Evolutionary conservation across 2,797 vertebrate species (phyloP).

Genomic region (Fundulus diaphanus): DNA sequence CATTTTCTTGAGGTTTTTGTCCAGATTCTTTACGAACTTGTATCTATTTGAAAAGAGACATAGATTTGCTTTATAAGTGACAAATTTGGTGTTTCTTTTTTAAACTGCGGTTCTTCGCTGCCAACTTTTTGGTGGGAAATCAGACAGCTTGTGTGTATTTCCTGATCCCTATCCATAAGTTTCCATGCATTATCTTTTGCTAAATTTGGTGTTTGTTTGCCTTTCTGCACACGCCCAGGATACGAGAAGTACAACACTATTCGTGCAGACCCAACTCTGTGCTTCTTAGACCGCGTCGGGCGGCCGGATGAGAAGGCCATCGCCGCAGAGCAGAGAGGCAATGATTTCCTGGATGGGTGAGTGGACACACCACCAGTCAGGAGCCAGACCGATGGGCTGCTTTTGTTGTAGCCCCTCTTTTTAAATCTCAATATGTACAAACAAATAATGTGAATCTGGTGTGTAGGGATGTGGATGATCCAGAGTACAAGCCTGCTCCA

Average conservation of each 20-base stretch:
- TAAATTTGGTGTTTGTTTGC: slow-evolving; percentile 39
- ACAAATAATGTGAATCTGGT: slow-evolving; percentile 7
- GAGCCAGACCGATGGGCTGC: not conserved
- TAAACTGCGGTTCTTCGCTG: not conserved
- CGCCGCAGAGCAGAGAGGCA: slow-evolving; percentile 96
- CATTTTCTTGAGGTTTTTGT: not conserved
- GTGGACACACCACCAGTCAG: slow-evolving; percentile 38
- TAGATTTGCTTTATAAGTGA: too few relatives aligned
- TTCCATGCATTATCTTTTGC: slow-evolving; percentile 20
- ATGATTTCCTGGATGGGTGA: slow-evolving; percentile 97
- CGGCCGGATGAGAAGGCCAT: slow-evolving; percentile 98
- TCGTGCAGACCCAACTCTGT: slow-evolving; percentile 91
- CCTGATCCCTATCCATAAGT: slow-evolving; percentile 11
- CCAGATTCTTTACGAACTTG: not conserved
- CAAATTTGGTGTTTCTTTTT: slow-evolving; percentile 13
- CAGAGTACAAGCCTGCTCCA: slow-evolving; percentile 97
- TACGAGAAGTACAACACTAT: slow-evolving; percentile 99
- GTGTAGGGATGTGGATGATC: slow-evolving; percentile 94
- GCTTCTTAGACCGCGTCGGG: slow-evolving; percentile 95
- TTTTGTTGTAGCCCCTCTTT: slow-evolving; percentile 11
- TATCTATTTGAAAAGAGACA: too few relatives aligned
- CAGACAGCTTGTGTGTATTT: slow-evolving; percentile 31
- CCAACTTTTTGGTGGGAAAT: slow-evolving; percentile 26
- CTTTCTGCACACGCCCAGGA: slow-evolving; percentile 75
- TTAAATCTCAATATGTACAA: not conserved